Evolutionary conservation across 2,888 invertebrate species (phyloP).

Genomic region (Vesta saturnalis): DNA sequence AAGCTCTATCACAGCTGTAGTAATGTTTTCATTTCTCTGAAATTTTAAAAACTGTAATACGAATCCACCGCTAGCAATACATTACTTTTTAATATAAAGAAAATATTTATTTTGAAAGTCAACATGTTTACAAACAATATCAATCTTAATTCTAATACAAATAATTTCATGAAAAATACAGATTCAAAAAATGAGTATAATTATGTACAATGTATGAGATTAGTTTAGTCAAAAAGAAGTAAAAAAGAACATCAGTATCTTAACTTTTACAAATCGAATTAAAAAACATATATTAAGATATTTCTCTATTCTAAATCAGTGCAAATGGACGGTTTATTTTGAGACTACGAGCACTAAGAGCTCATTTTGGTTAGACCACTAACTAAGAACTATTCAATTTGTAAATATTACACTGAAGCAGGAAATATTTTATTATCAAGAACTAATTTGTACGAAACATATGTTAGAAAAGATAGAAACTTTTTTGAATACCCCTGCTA

Average conservation of each 20-base stretch:
- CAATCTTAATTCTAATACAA: constrained; percentile 22
- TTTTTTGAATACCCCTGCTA: constrained; percentile 11
- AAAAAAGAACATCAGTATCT: constrained; percentile 25
- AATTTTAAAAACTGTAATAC: too few species aligned
- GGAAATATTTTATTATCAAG: constrained; percentile 12
- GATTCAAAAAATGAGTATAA: background rate
- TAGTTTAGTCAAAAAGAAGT: constrained; percentile 14
- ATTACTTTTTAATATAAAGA: constrained; percentile 42
- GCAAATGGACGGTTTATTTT: constrained; percentile 58
- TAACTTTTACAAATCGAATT: constrained; percentile 21
- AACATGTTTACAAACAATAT: constrained; percentile 56
- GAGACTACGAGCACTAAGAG: constrained; percentile 52
- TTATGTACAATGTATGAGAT: constrained; percentile 18
- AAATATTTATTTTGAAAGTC: constrained; percentile 53
- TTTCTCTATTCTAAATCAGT: constrained; percentile 43
- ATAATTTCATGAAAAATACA: constrained; percentile 11
- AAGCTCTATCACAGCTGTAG: too few species aligned
- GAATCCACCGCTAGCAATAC: too few species aligned
- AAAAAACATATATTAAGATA: constrained; percentile 27
- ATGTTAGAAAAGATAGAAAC: constrained; percentile 3
- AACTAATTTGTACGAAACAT: too few species aligned
- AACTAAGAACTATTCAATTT: constrained; percentile 15
- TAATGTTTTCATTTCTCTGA: too few species aligned
- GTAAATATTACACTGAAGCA: background rate
- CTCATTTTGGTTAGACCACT: constrained; percentile 31